Evolutionary conservation across 2,888 invertebrate genomes (phyloP), one percentile per base, ranked within the genome.

Genomic region (Aleiodes leptofemur): DNA sequence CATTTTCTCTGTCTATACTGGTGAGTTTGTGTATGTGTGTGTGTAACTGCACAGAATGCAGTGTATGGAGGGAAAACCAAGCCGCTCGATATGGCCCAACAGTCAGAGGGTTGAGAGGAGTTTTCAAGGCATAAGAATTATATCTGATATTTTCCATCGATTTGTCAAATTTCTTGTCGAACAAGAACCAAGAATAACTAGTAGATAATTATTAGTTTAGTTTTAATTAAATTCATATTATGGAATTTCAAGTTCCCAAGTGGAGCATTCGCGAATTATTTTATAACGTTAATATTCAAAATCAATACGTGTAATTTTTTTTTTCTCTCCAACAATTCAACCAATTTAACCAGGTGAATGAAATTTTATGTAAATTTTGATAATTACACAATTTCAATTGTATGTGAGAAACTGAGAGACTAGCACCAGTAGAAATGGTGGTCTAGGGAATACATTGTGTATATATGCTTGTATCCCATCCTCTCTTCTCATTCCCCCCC

Each of bases 11-110:
- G 43, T 48, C n/a, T 38, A 23, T 64, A 11, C 31, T 16, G 29
- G 23, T 6, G 34, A 34, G 11, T 59, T 34, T 34, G 14, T 34
- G 9, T 16, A 57, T 29, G 69, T 57, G 14, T 57, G 57, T 55
- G 7, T 29, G 61, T n/a, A 34, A 38, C 61, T 61, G 72, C 2
- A 2, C 61, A 72, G 34, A 34, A 61, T 61, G 72, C 51, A 31
- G n/a, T 23, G 50, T 70, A 8, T 50, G 51, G 31, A 14, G 13
- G 48, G 11, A 34, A 31, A 57, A n/a, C 6, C 13, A 57, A 59
- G n/a, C 72, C 72, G 72, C 72, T 72, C 72, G 72, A 72, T 72
- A 72, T 72, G 61, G 9, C 51, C 4, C n/a, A 14, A 59, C 23
- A 31, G 23, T 38, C 13, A 57, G 59, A 38, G 31, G 70, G 4